These are phyloP conservation scores for Cylloceria caligata DNA, from an alignment of 2,888 invertebrate species.

Conservation along the genomic window DNA sequence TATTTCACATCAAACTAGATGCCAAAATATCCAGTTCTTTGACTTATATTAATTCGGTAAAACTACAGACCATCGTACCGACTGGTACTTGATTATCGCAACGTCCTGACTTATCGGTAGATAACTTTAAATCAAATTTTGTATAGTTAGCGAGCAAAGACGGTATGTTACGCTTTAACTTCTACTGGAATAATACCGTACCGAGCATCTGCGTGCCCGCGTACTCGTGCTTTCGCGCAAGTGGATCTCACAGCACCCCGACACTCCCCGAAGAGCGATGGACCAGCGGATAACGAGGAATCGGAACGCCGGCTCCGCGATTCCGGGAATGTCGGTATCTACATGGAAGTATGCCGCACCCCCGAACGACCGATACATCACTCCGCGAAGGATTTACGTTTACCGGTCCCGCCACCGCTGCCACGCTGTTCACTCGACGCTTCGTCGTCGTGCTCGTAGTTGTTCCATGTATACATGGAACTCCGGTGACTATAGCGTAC, in stretches of 20 bases:
- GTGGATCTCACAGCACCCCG: slow-evolving; percentile 19
- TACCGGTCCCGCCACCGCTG: slow-evolving; percentile 64
- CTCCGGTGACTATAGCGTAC: slow-evolving; percentile 14
- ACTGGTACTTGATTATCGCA: neutral
- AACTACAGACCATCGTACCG: neutral
- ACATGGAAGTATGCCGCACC: slow-evolving; percentile 68
- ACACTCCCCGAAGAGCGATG: slow-evolving; percentile 46
- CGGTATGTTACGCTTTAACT: neutral
- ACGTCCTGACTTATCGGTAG: neutral
- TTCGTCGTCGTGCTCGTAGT: slow-evolving; percentile 28
- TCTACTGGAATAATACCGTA: slow-evolving; percentile 21
- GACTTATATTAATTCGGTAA: neutral
- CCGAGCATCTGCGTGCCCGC: slow-evolving; percentile 6
- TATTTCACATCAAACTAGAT: neutral
- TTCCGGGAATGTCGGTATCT: slow-evolving; percentile 74
- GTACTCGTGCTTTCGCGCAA: slow-evolving; percentile 24
- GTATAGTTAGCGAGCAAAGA: neutral
- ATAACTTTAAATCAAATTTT: neutral
- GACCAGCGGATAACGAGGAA: slow-evolving; percentile 65
- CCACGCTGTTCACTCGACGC: slow-evolving; percentile 55
- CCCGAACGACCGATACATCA: slow-evolving; percentile 69
- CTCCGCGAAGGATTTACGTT: slow-evolving; percentile 72
- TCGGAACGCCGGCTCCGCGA: slow-evolving; percentile 73
- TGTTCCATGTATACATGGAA: slow-evolving; percentile 7
- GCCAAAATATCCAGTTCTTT: too few species aligned